These are phyloP conservation scores for Dolichotis patagonum DNA, from an alignment of 2,113 vertebrate species.

Conservation along the genomic window DNA sequence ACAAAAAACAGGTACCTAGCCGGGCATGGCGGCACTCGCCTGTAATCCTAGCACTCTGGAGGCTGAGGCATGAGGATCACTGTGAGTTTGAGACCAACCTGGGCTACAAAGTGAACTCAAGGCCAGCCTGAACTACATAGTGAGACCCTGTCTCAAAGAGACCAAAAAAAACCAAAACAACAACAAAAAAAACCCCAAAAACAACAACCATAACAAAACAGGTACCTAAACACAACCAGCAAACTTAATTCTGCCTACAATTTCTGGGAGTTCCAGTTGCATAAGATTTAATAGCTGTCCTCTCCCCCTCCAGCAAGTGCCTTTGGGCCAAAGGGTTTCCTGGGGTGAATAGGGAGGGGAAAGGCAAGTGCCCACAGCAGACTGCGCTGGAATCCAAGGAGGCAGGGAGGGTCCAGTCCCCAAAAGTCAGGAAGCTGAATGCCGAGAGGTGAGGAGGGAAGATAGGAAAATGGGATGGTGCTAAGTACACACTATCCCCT, in stretches of 20 bases:
- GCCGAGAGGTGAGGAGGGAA: not conserved
- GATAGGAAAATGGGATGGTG: not conserved
- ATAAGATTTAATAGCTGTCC: not conserved
- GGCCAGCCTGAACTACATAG: not conserved
- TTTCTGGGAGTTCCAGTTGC: not conserved
- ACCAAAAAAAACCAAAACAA: too few species aligned
- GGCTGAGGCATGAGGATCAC: too few species aligned
- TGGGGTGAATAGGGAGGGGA: not conserved
- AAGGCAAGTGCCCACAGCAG: not conserved
- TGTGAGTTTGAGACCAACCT: too few species aligned
- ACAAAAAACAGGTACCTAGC: too few species aligned
- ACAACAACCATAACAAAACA: too few species aligned
- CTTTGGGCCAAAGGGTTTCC: not conserved
- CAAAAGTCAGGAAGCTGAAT: not conserved
- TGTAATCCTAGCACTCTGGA: too few species aligned
- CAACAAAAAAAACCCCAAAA: not conserved
- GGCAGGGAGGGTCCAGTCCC: not conserved
- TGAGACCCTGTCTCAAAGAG: not conserved
- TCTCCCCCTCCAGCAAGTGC: not conserved
- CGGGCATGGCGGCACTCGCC: too few species aligned
- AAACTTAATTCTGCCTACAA: not conserved
- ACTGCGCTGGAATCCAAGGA: not conserved
- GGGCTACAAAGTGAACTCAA: not conserved
- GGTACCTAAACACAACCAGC: fast-evolving
- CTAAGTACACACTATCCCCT: not conserved